Conservation (phyloP, 2,888 invertebrate genomes). For the Agonum fuliginosum region DNA sequence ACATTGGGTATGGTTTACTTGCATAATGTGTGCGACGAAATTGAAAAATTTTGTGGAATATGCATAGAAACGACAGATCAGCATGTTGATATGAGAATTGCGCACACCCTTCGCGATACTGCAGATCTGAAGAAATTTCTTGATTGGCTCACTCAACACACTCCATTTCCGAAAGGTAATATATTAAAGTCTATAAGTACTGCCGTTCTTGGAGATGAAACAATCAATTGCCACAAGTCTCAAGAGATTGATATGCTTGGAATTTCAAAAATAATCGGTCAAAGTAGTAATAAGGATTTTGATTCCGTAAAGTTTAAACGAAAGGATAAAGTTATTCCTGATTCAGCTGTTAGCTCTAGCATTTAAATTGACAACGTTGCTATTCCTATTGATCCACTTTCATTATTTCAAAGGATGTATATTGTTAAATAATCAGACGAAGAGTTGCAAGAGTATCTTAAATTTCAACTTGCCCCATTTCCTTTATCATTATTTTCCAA, state of each 20-base stretch:
- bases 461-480: conserved; percentile 62
- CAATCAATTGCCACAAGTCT: conserved; percentile 62
- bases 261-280: conserved; percentile 54
- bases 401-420: conserved; percentile 61
- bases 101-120: conserved; percentile 61
- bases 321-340: conserved; percentile 55
- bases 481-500: conserved; percentile 62
- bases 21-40: conserved; percentile 60
- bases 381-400: conserved; percentile 52
- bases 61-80: conserved; percentile 59
- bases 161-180: conserved; percentile 62
- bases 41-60: conserved; percentile 60
- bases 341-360: conserved; percentile 39
- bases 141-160: conserved; percentile 61
- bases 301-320: conserved; percentile 61
- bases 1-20: conserved; percentile 61
- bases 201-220: conserved; percentile 61
- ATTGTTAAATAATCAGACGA: conserved; percentile 61
- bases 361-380: conserved; percentile 46
- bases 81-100: conserved; percentile 63
- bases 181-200: conserved; percentile 61
- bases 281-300: conserved; percentile 60
- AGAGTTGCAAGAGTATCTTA: conserved; percentile 60
- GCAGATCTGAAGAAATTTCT: conserved; percentile 61
- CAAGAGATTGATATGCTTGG: conserved; percentile 57